These are phyloP conservation scores for Ophion obscuratus DNA, from an alignment of 2,888 invertebrate species.

Conservation along the genomic window DNA sequence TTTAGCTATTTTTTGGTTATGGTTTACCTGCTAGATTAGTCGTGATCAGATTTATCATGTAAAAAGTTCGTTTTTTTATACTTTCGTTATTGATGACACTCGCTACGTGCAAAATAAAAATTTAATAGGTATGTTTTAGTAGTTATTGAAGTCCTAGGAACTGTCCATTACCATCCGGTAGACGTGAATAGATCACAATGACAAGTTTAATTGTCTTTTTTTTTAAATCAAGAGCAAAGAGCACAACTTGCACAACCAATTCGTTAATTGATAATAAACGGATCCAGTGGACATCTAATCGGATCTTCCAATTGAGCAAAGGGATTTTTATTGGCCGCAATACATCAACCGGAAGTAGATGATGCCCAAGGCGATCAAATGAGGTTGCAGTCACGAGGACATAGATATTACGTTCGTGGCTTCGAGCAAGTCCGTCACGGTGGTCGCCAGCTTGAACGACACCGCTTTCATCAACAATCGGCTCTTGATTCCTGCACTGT, in stretches of 20 bases:
- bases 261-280: neutral
- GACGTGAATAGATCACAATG: no score
- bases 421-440: constrained; percentile 87
- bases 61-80: no score
- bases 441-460: constrained; percentile 87
- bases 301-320: neutral
- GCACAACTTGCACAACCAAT: neutral
- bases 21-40: no score
- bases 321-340: neutral
- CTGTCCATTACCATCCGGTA: no score
- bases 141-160: no score
- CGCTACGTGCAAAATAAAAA: no score
- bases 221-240: no score
- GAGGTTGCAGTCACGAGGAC: constrained; percentile 83
- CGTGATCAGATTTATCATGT: no score
- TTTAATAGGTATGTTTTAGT: no score
- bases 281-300: neutral
- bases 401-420: constrained; percentile 88
- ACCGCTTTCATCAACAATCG: constrained; percentile 86
- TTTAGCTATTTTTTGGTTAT: no score
- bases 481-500: constrained; percentile 87
- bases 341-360: neutral
- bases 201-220: no score
- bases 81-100: no score
- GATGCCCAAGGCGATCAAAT: neutral